Evolutionary conservation across 2,113 vertebrate genomes (phyloP), one percentile per base, ranked within the genome.

Genomic region (Erythrocercus mccallii): DNA sequence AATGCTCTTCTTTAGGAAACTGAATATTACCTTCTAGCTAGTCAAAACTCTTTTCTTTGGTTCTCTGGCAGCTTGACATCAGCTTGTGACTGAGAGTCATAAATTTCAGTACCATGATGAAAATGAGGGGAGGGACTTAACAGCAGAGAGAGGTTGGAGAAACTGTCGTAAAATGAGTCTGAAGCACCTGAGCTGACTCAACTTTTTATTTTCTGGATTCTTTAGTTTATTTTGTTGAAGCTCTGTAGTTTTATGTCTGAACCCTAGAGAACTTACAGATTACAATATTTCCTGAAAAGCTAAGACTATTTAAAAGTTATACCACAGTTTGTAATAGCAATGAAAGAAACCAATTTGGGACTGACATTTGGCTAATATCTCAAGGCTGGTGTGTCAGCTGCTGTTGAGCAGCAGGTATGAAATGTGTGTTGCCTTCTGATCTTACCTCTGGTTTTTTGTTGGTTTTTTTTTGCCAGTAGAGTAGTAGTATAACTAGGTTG

Each of bases 401-500:
- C 45, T 86, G 1, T 57, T 83, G 57, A 90, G 60, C 56, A 70
- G 73, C 74, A 58, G 22, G 28, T 58, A 8, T 19, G 16, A 72
- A 83, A 68, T 48, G 9, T 90, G 27, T 81, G 20, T 91, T 86
- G 60, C 54, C 28, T 80, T 92, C 82, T 88, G 73, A 64, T 78
- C 57, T 94, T 91, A 79, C 48, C 27, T 92, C 54, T 92, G 74
- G 50, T 72, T 4, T 94, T 80, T 85, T 42, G 12, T 10, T n/a
- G n/a, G 40, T 10, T 23, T 78, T 86, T 42, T 81, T 72, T 80
- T 79, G 51, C 61, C 77, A 91, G 80, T 88, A 56, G 71, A 40
- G 9, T 85, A 45, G 51, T 92, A 87, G 47, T 83, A 28, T 69
- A 85, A 85, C 80, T 91, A 95, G 94, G 27, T 92, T 95, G 91